Evolutionary conservation across 2,888 invertebrate species (phyloP).

Genomic region (Agrochola lota): DNA sequence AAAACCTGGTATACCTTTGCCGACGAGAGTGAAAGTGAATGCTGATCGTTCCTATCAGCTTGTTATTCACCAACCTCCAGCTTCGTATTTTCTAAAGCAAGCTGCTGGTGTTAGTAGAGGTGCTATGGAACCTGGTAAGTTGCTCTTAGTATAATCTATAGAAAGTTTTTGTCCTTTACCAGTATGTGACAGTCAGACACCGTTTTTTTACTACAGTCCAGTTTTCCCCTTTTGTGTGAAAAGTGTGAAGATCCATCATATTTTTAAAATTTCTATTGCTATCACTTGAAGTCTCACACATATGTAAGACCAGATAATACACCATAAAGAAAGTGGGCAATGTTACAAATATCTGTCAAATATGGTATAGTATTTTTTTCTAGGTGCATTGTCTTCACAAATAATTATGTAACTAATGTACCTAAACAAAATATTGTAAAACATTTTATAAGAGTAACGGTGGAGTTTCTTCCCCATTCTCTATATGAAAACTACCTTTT

Average conservation of each 20-base stretch:
- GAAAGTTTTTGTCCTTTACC: background rate
- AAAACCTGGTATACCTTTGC: constrained; percentile 97
- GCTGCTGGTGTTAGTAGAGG: constrained; percentile 98
- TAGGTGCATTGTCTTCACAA: no score
- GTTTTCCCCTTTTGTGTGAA: background rate
- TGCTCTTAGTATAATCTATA: no score
- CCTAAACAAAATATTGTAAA: no score
- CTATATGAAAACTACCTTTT: no score
- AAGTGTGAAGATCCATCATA: background rate
- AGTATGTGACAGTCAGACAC: background rate
- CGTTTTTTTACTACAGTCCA: background rate
- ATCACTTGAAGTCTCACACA: background rate
- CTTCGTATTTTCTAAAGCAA: constrained; percentile 96
- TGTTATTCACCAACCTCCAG: constrained; percentile 96
- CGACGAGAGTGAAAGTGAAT: constrained; percentile 95
- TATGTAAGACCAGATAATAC: background rate
- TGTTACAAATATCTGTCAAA: no score
- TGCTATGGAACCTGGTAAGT: constrained; percentile 91
- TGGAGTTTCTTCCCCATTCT: no score
- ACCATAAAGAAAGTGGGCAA: no score
- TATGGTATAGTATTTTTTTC: no score
- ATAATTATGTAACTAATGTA: no score
- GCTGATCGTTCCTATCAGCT: constrained; percentile 96
- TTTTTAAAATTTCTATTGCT: background rate
- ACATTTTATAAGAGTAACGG: no score